phyloP scores from a whole-genome alignment of 2,888 invertebrate genomes.

The Xestoiulus laeticollis region DNA sequence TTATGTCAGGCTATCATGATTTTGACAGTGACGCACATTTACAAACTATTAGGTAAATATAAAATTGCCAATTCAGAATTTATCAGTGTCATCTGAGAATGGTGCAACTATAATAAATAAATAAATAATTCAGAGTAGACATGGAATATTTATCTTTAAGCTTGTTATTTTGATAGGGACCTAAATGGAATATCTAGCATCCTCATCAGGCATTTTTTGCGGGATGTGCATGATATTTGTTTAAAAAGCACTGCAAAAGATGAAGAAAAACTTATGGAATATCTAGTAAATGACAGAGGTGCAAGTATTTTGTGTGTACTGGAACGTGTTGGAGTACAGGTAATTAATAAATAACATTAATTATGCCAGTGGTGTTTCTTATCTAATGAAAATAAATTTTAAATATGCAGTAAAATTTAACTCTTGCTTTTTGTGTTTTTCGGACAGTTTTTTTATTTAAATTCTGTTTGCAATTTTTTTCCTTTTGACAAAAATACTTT shows the following conservation, averaged over 20 bases:
- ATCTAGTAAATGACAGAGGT: constrained; percentile 38
- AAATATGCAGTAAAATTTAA: too few species aligned
- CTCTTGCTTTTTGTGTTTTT: too few species aligned
- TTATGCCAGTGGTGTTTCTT: background rate
- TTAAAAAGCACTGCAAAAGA: background rate
- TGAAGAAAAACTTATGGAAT: constrained; percentile 40
- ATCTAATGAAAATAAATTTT: background rate
- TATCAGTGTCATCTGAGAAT: background rate
- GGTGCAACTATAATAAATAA: background rate
- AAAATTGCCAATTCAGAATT: background rate
- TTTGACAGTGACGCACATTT: constrained; percentile 6
- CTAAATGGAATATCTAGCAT: constrained; percentile 42
- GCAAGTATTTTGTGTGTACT: background rate
- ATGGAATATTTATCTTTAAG: background rate
- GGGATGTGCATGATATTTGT: constrained; percentile 40
- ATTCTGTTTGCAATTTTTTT: too few species aligned
- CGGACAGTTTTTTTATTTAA: too few species aligned
- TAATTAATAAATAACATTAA: background rate
- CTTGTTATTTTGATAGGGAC: constrained; percentile 13
- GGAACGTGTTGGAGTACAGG: constrained; percentile 12
- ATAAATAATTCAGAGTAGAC: background rate
- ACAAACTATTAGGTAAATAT: background rate
- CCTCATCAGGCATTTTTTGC: constrained; percentile 4
- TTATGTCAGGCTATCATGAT: constrained; percentile 31
- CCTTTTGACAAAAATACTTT: too few species aligned